Base-by-base conservation (phyloP, 2,888 invertebrate genomes). In the Aplocera efformata region DNA sequence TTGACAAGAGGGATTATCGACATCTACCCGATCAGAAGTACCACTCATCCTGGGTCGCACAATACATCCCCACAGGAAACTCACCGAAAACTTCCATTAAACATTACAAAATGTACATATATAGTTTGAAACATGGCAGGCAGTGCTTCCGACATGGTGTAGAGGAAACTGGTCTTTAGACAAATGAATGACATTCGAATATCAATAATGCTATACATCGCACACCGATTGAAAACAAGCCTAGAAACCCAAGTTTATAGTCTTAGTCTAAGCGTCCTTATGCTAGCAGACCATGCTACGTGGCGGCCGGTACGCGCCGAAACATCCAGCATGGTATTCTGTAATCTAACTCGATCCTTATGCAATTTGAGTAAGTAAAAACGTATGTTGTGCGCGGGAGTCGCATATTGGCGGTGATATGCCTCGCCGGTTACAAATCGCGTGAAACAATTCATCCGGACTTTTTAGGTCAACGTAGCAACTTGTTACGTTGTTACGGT, bases 151-250 rank as follows among this genome's bases (percentile, higher is more conserved):
- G 73, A 77, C 68, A 76, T 63, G 60, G 75, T 79, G 79, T 82
- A 80, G 80, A 78, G 77, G 79, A 79, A 81, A 82, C 85, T 85
- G 85, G 85, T 86, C 86, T 77, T 78, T 81, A 78, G 73, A 70
- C 64, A 67, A 77, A 71, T 59, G 51, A 62, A 72, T 67, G 78
- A 76, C 65, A 63, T 60, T 62, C 58, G 62, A 74, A 31, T 40
- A 29, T 24, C 33, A 42, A 59, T 51, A 63, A 72, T 67, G 65
- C 72, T 71, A 63, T 79, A 81, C 77, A 80, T 63, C 72, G 2
- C 13, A 2, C 2, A 17, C 13, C 13, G 13, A 78, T 76, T 67
- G 75, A 79, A 81, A 85, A 79, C 73, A 84, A 85, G 84, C 86
- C 59, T 72, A 83, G 83, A 83, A 79, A 39, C 20, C 67, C 80